Evolutionary conservation across 2,797 vertebrate species (phyloP).

Genomic region (Podarcis lilfordi): DNA sequence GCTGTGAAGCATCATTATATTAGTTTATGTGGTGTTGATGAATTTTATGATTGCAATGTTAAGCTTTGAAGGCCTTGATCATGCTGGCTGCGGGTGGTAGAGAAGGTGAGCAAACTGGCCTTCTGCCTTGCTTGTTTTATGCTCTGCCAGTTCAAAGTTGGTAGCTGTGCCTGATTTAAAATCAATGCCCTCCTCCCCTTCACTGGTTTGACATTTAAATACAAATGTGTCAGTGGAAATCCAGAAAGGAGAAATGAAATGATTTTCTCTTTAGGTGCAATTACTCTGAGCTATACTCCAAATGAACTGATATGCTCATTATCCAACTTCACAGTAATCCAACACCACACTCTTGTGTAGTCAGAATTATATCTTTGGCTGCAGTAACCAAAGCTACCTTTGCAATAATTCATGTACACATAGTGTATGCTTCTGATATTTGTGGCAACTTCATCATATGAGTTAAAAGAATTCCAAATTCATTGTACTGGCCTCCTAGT

Average conservation of each 20-base stretch:
- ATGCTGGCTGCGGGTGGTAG: not conserved
- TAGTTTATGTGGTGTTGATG: conserved; percentile 3
- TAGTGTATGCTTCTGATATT: not conserved
- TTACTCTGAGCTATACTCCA: conserved; percentile 3
- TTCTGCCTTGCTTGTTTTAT: conserved; percentile 9
- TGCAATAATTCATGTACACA: conserved; percentile 6
- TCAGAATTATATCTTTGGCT: not conserved
- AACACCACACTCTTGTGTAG: not conserved
- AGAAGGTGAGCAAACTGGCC: not conserved
- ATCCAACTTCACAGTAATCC: not conserved
- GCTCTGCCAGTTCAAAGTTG: not conserved
- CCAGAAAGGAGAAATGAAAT: conserved; percentile 11
- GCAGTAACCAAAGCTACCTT: conserved; percentile 6
- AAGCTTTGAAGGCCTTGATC: conserved; percentile 1
- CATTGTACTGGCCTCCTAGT: not conserved
- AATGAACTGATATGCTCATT: conserved; percentile 12
- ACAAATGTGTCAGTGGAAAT: conserved; percentile 2
- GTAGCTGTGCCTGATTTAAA: conserved; percentile 7
- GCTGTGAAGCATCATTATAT: conserved; percentile 38
- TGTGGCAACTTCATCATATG: not conserved
- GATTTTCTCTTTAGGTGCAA: not conserved
- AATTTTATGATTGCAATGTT: not conserved
- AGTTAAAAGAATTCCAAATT: conserved; percentile 8
- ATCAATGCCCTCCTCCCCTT: not conserved
- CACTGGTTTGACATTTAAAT: conserved; percentile 20